Evolutionary conservation across 2,113 vertebrate genomes (phyloP).

Genomic region (Ceyx melanurus): DNA sequence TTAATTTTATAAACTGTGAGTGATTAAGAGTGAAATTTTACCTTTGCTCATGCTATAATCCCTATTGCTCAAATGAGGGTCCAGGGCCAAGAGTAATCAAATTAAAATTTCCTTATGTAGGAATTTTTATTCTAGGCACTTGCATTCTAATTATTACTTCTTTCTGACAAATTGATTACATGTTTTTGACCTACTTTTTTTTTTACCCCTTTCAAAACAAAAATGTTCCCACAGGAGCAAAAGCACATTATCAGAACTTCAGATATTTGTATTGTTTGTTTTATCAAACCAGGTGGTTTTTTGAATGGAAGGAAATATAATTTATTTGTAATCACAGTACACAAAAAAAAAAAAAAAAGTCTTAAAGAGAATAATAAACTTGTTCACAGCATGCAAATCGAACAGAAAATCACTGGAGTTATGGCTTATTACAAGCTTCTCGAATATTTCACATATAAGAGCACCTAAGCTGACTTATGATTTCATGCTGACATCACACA

Average conservation of each 20-base stretch:
- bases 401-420: background rate
- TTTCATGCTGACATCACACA: background rate
- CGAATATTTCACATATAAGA: background rate
- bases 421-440: background rate
- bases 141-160: background rate
- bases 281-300: fast-evolving
- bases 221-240: background rate
- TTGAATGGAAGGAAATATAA: background rate
- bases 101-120: background rate
- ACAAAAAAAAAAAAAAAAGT: background rate
- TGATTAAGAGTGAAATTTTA: background rate
- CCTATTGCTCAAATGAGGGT: background rate
- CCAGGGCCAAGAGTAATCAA: background rate
- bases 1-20: background rate
- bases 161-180: background rate
- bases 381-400: background rate
- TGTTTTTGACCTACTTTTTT: background rate
- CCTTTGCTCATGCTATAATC: background rate
- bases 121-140: background rate
- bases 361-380: background rate
- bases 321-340: background rate
- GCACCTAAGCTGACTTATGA: background rate
- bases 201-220: background rate
- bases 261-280: background rate
- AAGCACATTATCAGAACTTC: background rate